Base-by-base conservation (phyloP, 2,888 invertebrate species). In the Nephrotoma flavescens region DNA sequence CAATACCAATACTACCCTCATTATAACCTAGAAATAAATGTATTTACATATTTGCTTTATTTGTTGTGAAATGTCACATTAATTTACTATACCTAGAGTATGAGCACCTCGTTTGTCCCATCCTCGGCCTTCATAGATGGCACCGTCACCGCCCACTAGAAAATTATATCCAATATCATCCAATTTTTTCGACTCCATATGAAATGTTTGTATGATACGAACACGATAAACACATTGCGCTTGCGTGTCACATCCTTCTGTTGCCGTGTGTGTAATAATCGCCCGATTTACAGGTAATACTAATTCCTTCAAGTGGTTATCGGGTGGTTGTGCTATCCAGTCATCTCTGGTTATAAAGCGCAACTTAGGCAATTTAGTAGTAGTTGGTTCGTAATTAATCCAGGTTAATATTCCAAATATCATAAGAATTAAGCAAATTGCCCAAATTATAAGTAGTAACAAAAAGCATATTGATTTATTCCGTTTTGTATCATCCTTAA, bases 141-240 rank as follows among this genome's bases (percentile, higher is more conserved):
- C 93, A 0, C 96, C 96, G 89, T 96, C 96, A 4, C 96, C 96
- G 0, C 96, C 96, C 2, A 97, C 93, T 2, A 97, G 91, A 89
- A 96, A 97, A 89, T 96, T 97, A 90, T 96, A 96, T 0, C 92
- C 94, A 41, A 96, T 96, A 89, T 96, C 96, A 87, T 92, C 92
- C 93, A 94, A 95, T 0, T 92, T 90, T 87, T 90, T 91, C 31
- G 93, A 93, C 88, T 95, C 95, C 47, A 96, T 94, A 90, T 96
- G 96, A 89, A 92, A 95, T 41, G 92, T 93, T 90, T 96, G 96
- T 86, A 95, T 94, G 42, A 92, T 90, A 12, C 95, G 93, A 1
- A 95, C 94, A 0, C 92, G 92, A 7, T 93, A 92, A 1, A 93
- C 92, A 88, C 95, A 95, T 87, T 92, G 91, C 0, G 94, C 93